Evolutionary conservation across 2,797 vertebrate genomes (phyloP).

Genomic region (Steatocranus sp.): DNA sequence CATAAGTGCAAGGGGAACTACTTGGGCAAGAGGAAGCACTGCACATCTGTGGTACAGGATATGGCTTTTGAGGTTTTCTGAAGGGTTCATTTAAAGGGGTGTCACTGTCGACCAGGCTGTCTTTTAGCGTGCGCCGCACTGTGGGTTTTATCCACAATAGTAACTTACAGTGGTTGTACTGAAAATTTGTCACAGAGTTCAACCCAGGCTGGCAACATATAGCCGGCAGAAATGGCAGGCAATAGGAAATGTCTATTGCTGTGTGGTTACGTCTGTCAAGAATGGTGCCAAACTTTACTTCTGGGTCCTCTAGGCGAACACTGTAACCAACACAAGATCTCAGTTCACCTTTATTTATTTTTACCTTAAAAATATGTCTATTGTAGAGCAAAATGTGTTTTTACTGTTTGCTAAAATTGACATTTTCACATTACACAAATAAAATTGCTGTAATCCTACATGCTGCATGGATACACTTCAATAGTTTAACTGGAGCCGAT

Average conservation of each 20-base stretch:
- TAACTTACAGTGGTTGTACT: slow-evolving; percentile 60
- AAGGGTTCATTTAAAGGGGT: slow-evolving; percentile 77
- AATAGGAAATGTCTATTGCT: slow-evolving; percentile 27
- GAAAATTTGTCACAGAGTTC: slow-evolving; percentile 66
- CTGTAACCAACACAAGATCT: neutral
- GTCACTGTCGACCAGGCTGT: slow-evolving; percentile 67
- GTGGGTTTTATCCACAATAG: slow-evolving; percentile 62
- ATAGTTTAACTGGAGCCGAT: neutral
- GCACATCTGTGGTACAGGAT: slow-evolving; percentile 72
- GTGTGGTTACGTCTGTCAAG: slow-evolving; percentile 38
- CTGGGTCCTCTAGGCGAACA: neutral
- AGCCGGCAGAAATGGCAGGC: slow-evolving; percentile 28
- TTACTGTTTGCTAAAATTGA: neutral
- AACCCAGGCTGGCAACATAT: slow-evolving; percentile 51
- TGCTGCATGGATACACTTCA: neutral
- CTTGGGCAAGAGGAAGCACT: slow-evolving; percentile 62
- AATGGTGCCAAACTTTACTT: neutral
- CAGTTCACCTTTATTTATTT: neutral
- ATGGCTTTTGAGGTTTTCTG: slow-evolving; percentile 76
- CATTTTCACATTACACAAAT: neutral
- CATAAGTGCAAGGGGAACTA: slow-evolving; percentile 40
- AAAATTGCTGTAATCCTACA: neutral
- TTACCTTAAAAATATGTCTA: neutral
- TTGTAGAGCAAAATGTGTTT: neutral
- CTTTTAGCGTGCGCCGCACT: slow-evolving; percentile 65